These are phyloP conservation scores for Engystomops pustulosus DNA, from an alignment of 2,113 vertebrate genomes.

Conservation along the genomic window DNA sequence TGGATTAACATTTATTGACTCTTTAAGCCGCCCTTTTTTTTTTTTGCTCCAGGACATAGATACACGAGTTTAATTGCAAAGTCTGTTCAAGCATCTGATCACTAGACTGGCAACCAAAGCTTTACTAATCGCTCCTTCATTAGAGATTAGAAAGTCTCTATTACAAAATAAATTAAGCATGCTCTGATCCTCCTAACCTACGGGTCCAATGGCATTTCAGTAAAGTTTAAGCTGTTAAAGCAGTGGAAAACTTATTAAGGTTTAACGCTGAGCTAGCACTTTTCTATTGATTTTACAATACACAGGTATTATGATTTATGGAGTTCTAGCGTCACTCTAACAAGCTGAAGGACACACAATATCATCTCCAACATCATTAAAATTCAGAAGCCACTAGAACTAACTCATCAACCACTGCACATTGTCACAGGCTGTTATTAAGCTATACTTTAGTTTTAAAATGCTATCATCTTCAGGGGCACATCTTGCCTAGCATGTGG, in stretches of 20 bases:
- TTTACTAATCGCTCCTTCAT: slow-evolving; percentile 97
- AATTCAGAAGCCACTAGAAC: slow-evolving; percentile 99
- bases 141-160: slow-evolving; percentile 98
- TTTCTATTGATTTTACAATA: slow-evolving; percentile 99
- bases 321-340: slow-evolving; percentile 99
- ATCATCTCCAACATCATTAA: slow-evolving; percentile 99
- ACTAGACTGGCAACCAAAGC: slow-evolving; percentile 95
- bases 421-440: slow-evolving; percentile 82
- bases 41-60: slow-evolving; percentile 92
- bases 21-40: slow-evolving; percentile 87
- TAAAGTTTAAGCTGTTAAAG: slow-evolving; percentile 97
- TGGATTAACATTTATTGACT: slow-evolving; percentile 99
- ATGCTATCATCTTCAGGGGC: slow-evolving; percentile 63
- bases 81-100: slow-evolving; percentile 97
- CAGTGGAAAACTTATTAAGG: slow-evolving; percentile 94
- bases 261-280: slow-evolving; percentile 98
- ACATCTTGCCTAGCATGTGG: slow-evolving; percentile 61
- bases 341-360: slow-evolving; percentile 99
- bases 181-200: slow-evolving; percentile 93
- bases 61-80: slow-evolving; percentile 92
- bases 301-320: slow-evolving; percentile 99
- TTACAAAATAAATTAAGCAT: slow-evolving; percentile 99
- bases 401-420: slow-evolving; percentile 93
- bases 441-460: slow-evolving; percentile 67
- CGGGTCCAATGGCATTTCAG: slow-evolving; percentile 91